Evolutionary conservation across 1,140 invertebrate species (phyloP), one percentile per base, ranked within the genome.

Genomic region (Dinoponera quadriceps): DNA sequence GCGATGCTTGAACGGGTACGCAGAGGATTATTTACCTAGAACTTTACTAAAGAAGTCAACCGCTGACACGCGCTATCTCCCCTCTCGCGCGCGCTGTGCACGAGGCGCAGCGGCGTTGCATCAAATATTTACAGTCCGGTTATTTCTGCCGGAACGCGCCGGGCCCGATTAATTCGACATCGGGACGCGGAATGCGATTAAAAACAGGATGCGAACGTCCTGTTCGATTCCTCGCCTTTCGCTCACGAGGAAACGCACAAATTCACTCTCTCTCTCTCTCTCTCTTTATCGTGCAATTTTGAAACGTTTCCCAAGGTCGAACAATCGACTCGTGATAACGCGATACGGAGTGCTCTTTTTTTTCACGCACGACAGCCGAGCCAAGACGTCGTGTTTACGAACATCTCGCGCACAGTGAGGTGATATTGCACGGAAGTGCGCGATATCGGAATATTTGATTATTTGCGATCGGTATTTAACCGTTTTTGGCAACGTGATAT

Each of bases 51-150:
- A 29, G 51, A 59, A 80, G 33, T 78, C 22, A 44, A 55, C 7
- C 44, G 44, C 59, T 48, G 33, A 59, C 38, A 48, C 72, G 18
- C 22, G 29, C 33, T 51, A 22, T 65, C 22, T 25, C 27, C 2
- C 16, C 2, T 27, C 14, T 22, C n/a, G 27, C 22, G 18, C 22
- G 20, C 49, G 11, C 22, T 16, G 20, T 13, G 20, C 18, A 57
- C 33, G 38, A 44, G 9, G 38, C 38, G 7, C 11, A 49, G 49
- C 44, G 49, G 3, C 14, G 3, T n/a, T 57, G n/a, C 48, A 49
- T 77, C 33, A 44, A 78, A 68, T 78, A 78, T 68, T 68, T 78
- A 55, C 49, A 78, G 33, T 27, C 18, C 29, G 27, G 65, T 78
- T 78, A 78, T 68, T 57, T 57, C 29, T 11, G 14, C 27, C 20